Percentiles rank a stretch among this genome's conserved stretches.
Evolutionary conservation across 2,113 vertebrate species (phyloP).

Genomic region (Chaenogobius annularis): DNA sequence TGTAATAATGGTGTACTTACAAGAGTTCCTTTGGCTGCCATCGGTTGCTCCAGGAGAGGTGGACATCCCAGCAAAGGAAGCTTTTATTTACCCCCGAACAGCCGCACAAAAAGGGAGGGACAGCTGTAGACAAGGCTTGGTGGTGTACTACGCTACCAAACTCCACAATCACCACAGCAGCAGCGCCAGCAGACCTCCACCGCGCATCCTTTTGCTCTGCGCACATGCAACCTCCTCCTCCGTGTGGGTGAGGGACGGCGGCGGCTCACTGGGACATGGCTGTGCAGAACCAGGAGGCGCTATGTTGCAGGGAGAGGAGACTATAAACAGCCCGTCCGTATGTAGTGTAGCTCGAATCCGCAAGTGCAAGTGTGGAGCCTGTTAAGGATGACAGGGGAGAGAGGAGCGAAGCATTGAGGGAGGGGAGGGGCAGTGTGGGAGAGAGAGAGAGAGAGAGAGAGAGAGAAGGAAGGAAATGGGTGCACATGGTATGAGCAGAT

Average conservation of each 20-base stretch:
- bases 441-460: slow-evolving; percentile 22
- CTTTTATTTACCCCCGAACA: slow-evolving; percentile 36
- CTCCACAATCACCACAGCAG: slow-evolving; percentile 60
- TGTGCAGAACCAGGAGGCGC: slow-evolving; percentile 9
- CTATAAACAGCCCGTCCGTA: background rate
- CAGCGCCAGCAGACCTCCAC: slow-evolving; percentile 59
- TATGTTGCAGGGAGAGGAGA: background rate
- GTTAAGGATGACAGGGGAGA: slow-evolving; percentile 40
- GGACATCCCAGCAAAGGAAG: slow-evolving; percentile 66
- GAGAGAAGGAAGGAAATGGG: slow-evolving; percentile 16
- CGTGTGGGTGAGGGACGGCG: background rate
- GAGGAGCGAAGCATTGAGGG: slow-evolving; percentile 54
- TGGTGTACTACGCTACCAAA: slow-evolving; percentile 46
- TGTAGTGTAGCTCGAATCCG: background rate
- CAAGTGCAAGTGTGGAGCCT: slow-evolving; percentile 29
- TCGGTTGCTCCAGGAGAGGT: slow-evolving; percentile 58
- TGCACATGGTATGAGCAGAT: slow-evolving; percentile 13
- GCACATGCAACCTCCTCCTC: slow-evolving; percentile 46
- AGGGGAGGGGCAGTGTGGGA: slow-evolving; percentile 7
- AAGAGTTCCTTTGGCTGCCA: slow-evolving; percentile 68
- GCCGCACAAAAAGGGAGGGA: slow-evolving; percentile 30
- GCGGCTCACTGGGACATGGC: slow-evolving; percentile 37
- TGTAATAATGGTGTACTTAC: slow-evolving; percentile 46
- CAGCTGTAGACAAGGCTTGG: slow-evolving; percentile 12
- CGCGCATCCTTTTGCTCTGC: slow-evolving; percentile 55